These are phyloP conservation scores for Cyaniris semiargus DNA, from an alignment of 2,888 invertebrate genomes.

Conservation along the genomic window DNA sequence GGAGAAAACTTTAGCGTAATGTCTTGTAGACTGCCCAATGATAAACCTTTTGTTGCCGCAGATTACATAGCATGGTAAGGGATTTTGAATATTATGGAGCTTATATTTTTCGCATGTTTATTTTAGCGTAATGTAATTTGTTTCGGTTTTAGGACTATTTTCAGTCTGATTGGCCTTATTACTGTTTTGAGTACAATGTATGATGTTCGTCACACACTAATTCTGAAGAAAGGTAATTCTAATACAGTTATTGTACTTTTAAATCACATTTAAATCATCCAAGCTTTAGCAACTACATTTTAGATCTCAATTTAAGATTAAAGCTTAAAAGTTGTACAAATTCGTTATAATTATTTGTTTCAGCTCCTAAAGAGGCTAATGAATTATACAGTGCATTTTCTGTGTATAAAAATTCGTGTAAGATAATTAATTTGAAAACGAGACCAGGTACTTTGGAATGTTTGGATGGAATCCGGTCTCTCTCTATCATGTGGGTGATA, in stretches of 20 bases:
- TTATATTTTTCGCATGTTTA: neutral
- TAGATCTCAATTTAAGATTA: neutral
- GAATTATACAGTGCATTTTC: conserved; percentile 47
- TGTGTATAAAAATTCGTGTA: conserved; percentile 57
- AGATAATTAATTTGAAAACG: conserved; percentile 54
- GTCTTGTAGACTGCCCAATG: conserved; percentile 54
- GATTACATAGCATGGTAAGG: conserved; percentile 52
- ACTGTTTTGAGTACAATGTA: conserved; percentile 30
- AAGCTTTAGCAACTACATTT: no score
- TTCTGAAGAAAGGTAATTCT: conserved; percentile 31
- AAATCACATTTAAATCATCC: no score
- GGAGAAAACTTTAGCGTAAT: neutral
- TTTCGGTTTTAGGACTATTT: conserved; percentile 20
- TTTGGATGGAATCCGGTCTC: conserved; percentile 62
- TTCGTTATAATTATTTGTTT: conserved; percentile 34
- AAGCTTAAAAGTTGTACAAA: no score
- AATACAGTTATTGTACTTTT: neutral
- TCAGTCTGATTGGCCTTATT: conserved; percentile 21
- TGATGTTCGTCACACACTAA: conserved; percentile 19
- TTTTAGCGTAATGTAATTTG: neutral
- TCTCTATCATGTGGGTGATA: conserved; percentile 69
- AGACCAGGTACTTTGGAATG: conserved; percentile 54
- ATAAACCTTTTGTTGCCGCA: conserved; percentile 55
- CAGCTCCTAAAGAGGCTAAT: conserved; percentile 47
- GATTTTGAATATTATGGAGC: no score